A percentile compares a stretch with the other conserved stretches of the same genome.
phyloP scores from a whole-genome alignment of 2,113 vertebrate species.

The Phasianus colchicus region DNA sequence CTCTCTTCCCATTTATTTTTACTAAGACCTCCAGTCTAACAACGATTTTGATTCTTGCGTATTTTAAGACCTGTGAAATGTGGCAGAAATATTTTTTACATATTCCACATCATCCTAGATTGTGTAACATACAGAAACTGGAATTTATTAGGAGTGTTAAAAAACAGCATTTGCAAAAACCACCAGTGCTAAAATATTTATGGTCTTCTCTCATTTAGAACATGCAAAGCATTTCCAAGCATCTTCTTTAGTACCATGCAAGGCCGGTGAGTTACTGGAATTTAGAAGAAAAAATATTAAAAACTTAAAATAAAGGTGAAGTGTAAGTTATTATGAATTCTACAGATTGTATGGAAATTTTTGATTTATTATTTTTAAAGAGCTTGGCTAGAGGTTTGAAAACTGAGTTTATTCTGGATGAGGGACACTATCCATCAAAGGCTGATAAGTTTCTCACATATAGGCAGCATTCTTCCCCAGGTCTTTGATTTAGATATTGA shows the following conservation, averaged over 20 bases:
- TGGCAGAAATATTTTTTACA: neutral
- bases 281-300: neutral
- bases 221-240: neutral
- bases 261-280: neutral
- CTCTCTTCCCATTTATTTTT: neutral
- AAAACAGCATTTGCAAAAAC: constrained; percentile 44
- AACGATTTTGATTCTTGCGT: neutral
- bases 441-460: neutral
- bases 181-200: constrained; percentile 63
- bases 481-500: neutral
- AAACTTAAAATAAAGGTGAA: neutral
- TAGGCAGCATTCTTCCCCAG: neutral
- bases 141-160: constrained; percentile 22
- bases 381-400: neutral
- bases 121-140: constrained; percentile 37
- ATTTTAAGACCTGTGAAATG: constrained; percentile 35
- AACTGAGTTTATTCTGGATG: neutral
- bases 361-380: neutral
- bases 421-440: neutral
- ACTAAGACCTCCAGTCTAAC: neutral
- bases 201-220: constrained; percentile 15
- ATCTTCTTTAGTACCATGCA: neutral
- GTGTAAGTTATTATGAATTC: neutral
- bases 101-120: neutral
- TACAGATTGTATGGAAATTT: neutral